Base-by-base conservation (phyloP, 2,113 vertebrate genomes). In the Corapipo altera region DNA sequence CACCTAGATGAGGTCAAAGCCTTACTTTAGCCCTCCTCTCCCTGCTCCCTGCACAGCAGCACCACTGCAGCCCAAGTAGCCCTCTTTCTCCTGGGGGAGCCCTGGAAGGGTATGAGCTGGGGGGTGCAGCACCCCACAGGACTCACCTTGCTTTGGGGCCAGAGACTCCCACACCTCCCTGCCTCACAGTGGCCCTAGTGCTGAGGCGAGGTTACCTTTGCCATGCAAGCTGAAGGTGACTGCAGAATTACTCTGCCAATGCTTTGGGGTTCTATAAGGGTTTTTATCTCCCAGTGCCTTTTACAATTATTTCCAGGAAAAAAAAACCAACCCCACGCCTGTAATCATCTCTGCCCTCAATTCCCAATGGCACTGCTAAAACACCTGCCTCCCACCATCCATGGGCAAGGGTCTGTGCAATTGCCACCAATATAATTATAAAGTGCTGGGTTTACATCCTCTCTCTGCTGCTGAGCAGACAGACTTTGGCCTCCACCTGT, bases 401-500 rank as follows among this genome's bases (percentile, higher is more conserved):
- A 4, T 15, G 90, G 93, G 84, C 96, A 97, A 96, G 96, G 95
- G 88, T 97, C 90, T 46, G 79, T 37, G 66, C 15, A 23, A 92
- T 94, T 92, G 66, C 61, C 41, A 3, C 37, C 95, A 94, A 95
- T 89, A 90, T 93, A 92, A 90, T 86, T 91, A 86, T 77, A 77
- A 78, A 46, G 23, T 1, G 35, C 67, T 65, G 83, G 70, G 52
- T 41, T 74, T 44, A 46, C 48, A 59, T 51, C 85, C 82, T 92
- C 61, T 72, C 55, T 65, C 35, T 2, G 2, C 79, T 3, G 12
- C 52, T 1, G 1, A 1, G 1, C 5, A 4, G 39, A 51, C 3
- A 93, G 95, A 96, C 96, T 97, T 97, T 97, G 96, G 65, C 85
- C 96, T 64, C 72, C 1, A 5, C 28, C 66, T 24, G 51, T 7